Evolutionary conservation across 2,888 invertebrate species (phyloP).

Genomic region (Cephus rjabovi): DNA sequence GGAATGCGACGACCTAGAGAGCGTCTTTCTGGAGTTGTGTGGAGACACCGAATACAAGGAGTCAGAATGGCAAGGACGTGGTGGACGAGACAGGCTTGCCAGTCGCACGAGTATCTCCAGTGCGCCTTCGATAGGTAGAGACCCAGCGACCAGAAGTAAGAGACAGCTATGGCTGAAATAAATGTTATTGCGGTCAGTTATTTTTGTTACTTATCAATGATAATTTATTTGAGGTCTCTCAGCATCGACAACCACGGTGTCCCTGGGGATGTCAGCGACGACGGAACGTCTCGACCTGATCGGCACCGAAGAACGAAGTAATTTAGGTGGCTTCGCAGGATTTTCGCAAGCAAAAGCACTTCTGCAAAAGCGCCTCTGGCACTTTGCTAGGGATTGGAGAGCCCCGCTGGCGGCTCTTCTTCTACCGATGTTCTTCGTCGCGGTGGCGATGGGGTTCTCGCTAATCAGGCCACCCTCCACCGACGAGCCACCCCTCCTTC

Average conservation of each 20-base stretch:
- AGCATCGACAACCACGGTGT: neutral
- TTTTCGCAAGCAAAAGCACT: constrained; percentile 64
- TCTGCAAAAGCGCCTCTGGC: constrained; percentile 71
- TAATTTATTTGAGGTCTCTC: neutral
- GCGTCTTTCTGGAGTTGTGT: constrained; percentile 73
- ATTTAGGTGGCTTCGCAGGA: neutral
- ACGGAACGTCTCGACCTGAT: constrained; percentile 45
- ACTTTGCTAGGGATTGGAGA: constrained; percentile 73
- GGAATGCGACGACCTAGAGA: constrained; percentile 75
- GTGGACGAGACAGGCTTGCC: constrained; percentile 1
- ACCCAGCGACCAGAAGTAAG: neutral
- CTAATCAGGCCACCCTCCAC: constrained; percentile 75
- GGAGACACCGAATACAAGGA: constrained; percentile 59
- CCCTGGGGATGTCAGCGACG: constrained; percentile 32
- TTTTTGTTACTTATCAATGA: constrained; percentile 3
- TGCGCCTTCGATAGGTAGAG: constrained; percentile 33
- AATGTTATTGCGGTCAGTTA: neutral
- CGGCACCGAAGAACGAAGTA: constrained; percentile 30
- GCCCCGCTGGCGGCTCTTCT: constrained; percentile 72
- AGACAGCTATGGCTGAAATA: neutral
- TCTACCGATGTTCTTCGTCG: constrained; percentile 74
- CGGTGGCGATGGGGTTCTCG: constrained; percentile 78
- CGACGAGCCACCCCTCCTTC: constrained; percentile 70
- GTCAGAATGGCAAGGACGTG: neutral
- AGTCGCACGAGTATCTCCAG: constrained; percentile 40